phyloP scores from a whole-genome alignment of 1,140 invertebrate genomes.

The Diprion similis region DNA sequence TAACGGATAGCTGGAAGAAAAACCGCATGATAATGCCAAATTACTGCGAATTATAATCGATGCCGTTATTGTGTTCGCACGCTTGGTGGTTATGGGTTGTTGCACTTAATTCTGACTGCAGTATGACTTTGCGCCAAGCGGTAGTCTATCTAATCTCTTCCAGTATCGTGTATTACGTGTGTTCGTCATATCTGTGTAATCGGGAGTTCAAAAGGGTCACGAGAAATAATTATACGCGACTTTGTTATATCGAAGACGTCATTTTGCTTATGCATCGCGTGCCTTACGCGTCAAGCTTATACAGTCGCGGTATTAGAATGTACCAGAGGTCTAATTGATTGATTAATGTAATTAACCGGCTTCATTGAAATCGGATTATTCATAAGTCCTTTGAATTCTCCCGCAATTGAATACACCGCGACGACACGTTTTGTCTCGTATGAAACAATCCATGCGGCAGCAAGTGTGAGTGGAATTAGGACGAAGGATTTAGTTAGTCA shows the following conservation, averaged over 20 bases:
- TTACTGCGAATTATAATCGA: not conserved
- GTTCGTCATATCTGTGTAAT: slow-evolving; percentile 15
- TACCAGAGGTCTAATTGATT: too few relatives aligned
- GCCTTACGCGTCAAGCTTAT: not conserved
- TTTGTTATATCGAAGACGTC: not conserved
- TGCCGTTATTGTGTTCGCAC: not conserved
- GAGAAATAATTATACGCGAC: slow-evolving; percentile 4
- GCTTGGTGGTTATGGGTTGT: slow-evolving; percentile 41
- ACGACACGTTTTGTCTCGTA: too few relatives aligned
- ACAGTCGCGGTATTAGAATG: too few relatives aligned
- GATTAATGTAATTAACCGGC: too few relatives aligned
- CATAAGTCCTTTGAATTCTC: too few relatives aligned
- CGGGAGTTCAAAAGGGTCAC: not conserved
- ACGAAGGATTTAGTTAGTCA: too few relatives aligned
- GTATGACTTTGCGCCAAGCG: slow-evolving; percentile 35
- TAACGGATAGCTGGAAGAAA: not conserved
- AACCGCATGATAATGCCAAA: not conserved
- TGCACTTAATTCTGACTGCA: slow-evolving; percentile 44
- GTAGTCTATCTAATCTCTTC: slow-evolving; percentile 45
- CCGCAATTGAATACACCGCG: too few relatives aligned
- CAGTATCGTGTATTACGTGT: slow-evolving; percentile 27
- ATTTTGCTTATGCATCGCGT: not conserved
- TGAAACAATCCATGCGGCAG: too few relatives aligned
- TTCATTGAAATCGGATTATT: too few relatives aligned
- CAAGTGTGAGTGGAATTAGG: too few relatives aligned